Conservation (phyloP, 1,140 invertebrate genomes). For the Drosophila pandora region DNA sequence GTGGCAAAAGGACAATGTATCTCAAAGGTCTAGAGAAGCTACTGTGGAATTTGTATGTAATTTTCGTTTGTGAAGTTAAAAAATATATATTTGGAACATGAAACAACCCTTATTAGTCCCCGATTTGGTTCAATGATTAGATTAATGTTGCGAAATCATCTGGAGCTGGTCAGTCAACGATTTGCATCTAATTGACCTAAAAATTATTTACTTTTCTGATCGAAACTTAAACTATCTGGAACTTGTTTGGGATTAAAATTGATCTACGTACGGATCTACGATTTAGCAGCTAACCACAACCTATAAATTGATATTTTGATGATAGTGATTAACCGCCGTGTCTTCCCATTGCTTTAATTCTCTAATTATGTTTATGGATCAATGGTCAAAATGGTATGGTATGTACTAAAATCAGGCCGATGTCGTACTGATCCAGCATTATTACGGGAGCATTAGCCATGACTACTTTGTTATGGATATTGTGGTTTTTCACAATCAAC, state of each 20-base stretch:
- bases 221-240: too few species aligned
- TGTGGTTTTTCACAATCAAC: slow-evolving; percentile 8
- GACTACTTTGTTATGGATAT: slow-evolving; percentile 2
- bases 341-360: neutral
- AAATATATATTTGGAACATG: too few species aligned
- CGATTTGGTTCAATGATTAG: neutral
- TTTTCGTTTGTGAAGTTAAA: too few species aligned
- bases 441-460: slow-evolving; percentile 12
- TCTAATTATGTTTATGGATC: neutral
- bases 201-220: too few species aligned
- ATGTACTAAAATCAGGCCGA: neutral
- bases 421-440: neutral
- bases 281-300: neutral
- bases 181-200: neutral
- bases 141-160: too few species aligned
- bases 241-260: too few species aligned
- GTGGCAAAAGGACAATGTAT: slow-evolving; percentile 1
- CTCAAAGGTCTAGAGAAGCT: neutral
- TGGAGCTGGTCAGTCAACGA: neutral
- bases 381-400: neutral
- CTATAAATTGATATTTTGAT: neutral
- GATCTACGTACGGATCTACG: too few species aligned
- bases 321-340: neutral
- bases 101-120: too few species aligned
- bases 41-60: neutral